Base-by-base conservation (phyloP, 2,797 vertebrate species). In the Pagetopsis macropterus region DNA sequence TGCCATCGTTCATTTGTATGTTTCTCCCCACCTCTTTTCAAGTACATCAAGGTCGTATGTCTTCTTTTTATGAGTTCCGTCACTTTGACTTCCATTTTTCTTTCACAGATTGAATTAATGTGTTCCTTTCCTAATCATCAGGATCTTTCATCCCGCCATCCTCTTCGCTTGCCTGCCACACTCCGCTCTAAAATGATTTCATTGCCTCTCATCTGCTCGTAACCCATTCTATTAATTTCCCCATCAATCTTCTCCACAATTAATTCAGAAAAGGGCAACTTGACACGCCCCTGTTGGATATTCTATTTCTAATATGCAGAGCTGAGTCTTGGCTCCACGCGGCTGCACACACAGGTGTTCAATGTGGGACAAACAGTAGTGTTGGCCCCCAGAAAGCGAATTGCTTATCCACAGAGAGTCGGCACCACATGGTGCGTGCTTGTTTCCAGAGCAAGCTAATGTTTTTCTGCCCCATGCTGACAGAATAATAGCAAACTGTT, bases 401-500 rank as follows among this genome's bases (percentile, higher is more conserved):
- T 87, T 87, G 86, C 68, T 83, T 81, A 70, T 88, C 87, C 70
- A 41, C 65, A 41, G 80, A 81, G 87, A 89, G 76, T 72, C 46
- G 61, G 49, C 72, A 81, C 78, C 86, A 78, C 88, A 84, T 87
- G 86, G 79, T 60, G 82, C 46, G 59, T 79, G 75, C 82, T 83
- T 88, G 83, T 87, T 87, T 79, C 83, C 41, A 0, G 65, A 78
- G 67, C 65, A 79, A 74, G 84, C 72, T 68, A 82, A 86, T 88
- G 85, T 86, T 85, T 86, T 81, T 66, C 62, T 66, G 81, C 85
- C 83, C 75, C 85, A 79, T 72, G 84, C 87, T 82, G 90, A 88
- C 82, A 86, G 66, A 87, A 84, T 80, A 67, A 89, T 84, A 87
- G 86, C 80, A 87, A 86, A 89, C 73, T 76, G 82, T 89, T 91